Base-by-base conservation (phyloP, 2,888 invertebrate genomes). In the Netelia melanura region DNA sequence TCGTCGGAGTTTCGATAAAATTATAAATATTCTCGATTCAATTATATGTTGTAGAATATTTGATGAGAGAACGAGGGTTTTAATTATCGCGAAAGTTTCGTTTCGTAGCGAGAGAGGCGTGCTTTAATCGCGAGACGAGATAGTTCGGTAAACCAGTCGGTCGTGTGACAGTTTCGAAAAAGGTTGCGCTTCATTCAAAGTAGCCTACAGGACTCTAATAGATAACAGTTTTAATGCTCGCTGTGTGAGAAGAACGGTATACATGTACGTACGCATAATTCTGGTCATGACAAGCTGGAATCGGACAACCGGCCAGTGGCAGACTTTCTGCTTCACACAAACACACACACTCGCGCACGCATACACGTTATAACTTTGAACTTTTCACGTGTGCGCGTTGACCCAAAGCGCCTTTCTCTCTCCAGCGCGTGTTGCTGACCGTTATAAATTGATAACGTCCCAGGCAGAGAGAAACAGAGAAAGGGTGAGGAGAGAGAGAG, bases 401-500 rank as follows among this genome's bases (percentile, higher is more conserved):
- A 74, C 58, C 74, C 62, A 52, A 48, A 43, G 17, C 23, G 8
- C 21, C 21, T 58, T 21, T 58, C 14, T 74, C 23, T 48, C 21
- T 64, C 44, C 3, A 17, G 43, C 44, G 25, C 21, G 25, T 30
- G 68, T 68, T 74, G 83, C 30, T 74, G 83, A 72, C 79, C 38
- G 70, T 79, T 70, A 52, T 70, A 75, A 79, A 79, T 79, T 75
- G 79, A 83, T 79, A 83, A 79, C 74, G 70, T 62, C 54, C 64
- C 65, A 52, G 21, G 2, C 68, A 58, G 1, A 43, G 67, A 43
- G 43, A 25, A 17, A 30, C 25, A 77, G 52, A 52, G 54, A 58
- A 54, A 54, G 54, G 52, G 14, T 54, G 54, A 30, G 3, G 30
- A 30, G 30, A 30, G 30, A 30, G 30, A 30, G 54, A 54, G 54